Percentiles rank a stretch among this genome's conserved stretches.
phyloP scores from a whole-genome alignment of 2,797 vertebrate genomes.

The Hydrophis major region DNA sequence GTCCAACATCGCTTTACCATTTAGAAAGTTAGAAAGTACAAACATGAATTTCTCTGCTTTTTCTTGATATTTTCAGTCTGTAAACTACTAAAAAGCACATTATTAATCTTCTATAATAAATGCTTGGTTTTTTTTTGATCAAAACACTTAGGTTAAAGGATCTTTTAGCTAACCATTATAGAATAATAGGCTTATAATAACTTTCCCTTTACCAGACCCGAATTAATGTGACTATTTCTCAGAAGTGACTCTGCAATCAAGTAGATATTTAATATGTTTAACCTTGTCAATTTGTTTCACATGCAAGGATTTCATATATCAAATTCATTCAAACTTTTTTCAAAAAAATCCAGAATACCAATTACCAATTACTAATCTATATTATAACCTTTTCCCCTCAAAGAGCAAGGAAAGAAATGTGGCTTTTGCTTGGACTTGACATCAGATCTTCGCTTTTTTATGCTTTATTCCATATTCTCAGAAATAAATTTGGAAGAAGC shows the following conservation, averaged over 20 bases:
- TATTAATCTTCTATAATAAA: not conserved
- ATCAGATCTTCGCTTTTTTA: not conserved
- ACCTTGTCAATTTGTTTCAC: not conserved
- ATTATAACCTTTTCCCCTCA: conserved; percentile 5
- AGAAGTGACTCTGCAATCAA: not conserved
- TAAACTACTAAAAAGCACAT: not conserved
- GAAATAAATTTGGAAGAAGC: not conserved
- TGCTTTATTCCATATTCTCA: conserved; percentile 1
- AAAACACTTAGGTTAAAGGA: not conserved
- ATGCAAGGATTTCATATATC: not conserved
- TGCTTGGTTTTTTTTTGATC: not conserved
- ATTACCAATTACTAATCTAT: conserved; percentile 8
- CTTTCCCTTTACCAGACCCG: not conserved
- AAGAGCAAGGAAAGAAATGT: not conserved
- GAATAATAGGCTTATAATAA: not conserved
- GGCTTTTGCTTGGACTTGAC: not conserved
- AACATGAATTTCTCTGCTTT: not conserved
- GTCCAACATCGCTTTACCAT: not conserved
- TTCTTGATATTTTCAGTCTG: not conserved
- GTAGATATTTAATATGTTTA: not conserved
- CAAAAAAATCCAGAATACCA: not conserved
- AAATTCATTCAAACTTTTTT: not conserved
- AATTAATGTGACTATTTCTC: not conserved
- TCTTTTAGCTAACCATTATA: not conserved
- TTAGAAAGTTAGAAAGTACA: not conserved